Evolutionary conservation across 2,888 invertebrate genomes (phyloP), one percentile per base, ranked within the genome.

Genomic region (Ophioninae sp.): DNA sequence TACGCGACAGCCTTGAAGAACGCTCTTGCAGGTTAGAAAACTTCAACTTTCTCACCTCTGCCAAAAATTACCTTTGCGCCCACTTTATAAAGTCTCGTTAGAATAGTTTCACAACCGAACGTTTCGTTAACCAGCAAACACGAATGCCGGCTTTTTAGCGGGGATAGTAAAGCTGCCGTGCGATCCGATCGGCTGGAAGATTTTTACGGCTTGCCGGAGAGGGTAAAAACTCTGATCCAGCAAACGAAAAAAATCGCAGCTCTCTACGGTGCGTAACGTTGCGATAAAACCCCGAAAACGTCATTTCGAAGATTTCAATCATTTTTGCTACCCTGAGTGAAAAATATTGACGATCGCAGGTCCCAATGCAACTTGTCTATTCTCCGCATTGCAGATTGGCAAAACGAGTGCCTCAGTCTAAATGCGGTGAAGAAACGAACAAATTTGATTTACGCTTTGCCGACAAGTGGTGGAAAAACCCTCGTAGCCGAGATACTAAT

Each of bases 381-480:
- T 30, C 30, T 59, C 17, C 64, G 5, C 83, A 74, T 93, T 93
- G 23, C 89, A 98, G 98, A 97, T 87, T 99, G 99, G 99, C 99
- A 99, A 94, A 95, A 97, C 87, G 97, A 98, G 93, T 99, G 99
- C 91, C 93, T 99, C 6, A 95, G 95, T 83, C 93, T 98, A 57
- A 94, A 95, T n/a, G 96, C 97, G 2, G 94, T 98, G 37, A 93
- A 94, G 81, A 93, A 95, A 13, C 95, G 96, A 61, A 94, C 94
- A 85, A 99, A 99, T 93, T 94, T 99, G 64, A 96, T 99, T 83
- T 98, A 99, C 91, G 97, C 98, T 0, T 93, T 99, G 62, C 99
- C 99, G 0, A 99, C 99, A 0, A 98, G 99, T 91, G 99, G 99
- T 0, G 99, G 99, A 0, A 99, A 99, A 94, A 99, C 99, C 0